These are phyloP conservation scores for Halictus quadricinctus DNA, from an alignment of 2,888 invertebrate species.

Conservation along the genomic window DNA sequence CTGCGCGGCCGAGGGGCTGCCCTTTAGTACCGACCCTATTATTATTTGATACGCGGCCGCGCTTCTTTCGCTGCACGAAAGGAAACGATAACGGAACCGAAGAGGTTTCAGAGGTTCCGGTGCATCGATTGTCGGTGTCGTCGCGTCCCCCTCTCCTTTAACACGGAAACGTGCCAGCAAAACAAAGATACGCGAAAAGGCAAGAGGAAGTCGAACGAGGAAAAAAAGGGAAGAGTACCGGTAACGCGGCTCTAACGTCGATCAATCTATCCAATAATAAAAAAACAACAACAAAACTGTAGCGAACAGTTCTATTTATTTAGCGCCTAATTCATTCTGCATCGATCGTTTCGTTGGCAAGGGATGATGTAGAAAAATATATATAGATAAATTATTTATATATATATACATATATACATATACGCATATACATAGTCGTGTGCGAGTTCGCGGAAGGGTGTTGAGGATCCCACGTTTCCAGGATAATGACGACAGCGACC, in stretches of 20 bases:
- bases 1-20: slow-evolving; percentile 47
- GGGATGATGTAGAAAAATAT: slow-evolving; percentile 6
- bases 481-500: not conserved
- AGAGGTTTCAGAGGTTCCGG: slow-evolving; percentile 9
- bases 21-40: slow-evolving; percentile 49
- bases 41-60: slow-evolving; percentile 22
- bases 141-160: not conserved
- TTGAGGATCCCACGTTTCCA: slow-evolving; percentile 18
- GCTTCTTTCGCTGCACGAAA: slow-evolving; percentile 29
- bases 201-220: not conserved
- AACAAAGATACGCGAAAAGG: not conserved
- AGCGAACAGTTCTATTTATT: slow-evolving; percentile 69
- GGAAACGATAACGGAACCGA: not conserved
- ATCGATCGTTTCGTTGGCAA: slow-evolving; percentile 56
- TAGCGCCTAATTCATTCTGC: slow-evolving; percentile 70
- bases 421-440: not conserved
- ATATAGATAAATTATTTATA: not conserved
- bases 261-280: slow-evolving; percentile 32
- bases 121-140: slow-evolving; percentile 14
- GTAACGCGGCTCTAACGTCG: slow-evolving; percentile 17
- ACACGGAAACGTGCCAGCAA: not conserved
- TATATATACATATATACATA: slow-evolving; percentile 3
- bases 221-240: not conserved
- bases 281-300: slow-evolving; percentile 29
- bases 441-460: slow-evolving; percentile 11